Conservation (phyloP, 2,113 vertebrate species). For the Forbesichthys agassizii region DNA sequence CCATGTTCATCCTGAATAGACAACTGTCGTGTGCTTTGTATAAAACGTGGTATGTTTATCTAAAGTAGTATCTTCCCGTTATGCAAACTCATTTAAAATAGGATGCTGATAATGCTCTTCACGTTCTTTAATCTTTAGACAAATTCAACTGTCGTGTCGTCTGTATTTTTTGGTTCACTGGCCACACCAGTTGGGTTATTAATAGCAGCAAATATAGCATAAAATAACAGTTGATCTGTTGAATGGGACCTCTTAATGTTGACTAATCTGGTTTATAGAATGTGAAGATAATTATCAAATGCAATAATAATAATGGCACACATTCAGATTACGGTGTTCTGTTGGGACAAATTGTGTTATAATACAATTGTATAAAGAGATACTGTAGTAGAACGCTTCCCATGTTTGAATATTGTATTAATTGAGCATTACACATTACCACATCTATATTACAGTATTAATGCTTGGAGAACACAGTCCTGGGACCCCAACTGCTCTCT, state of each 20-base stretch:
- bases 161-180: neutral
- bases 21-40: neutral
- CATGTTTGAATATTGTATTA: too few species aligned
- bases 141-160: neutral
- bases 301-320: too few species aligned
- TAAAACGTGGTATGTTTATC: constrained; percentile 18
- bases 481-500: constrained; percentile 9
- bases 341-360: too few species aligned
- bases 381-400: too few species aligned
- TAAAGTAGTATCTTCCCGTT: neutral
- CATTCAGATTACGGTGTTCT: too few species aligned
- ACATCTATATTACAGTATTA: neutral
- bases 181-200: neutral
- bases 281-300: too few species aligned
- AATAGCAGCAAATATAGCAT: neutral
- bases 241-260: too few species aligned
- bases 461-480: neutral
- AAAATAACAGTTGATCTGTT: neutral
- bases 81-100: constrained; percentile 43
- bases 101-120: neutral
- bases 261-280: too few species aligned
- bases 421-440: neutral
- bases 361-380: too few species aligned
- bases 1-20: neutral
- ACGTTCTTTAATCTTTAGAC: neutral